Evolutionary conservation across 2,113 vertebrate species (phyloP).

Genomic region (Thalassoma bifasciatum): DNA sequence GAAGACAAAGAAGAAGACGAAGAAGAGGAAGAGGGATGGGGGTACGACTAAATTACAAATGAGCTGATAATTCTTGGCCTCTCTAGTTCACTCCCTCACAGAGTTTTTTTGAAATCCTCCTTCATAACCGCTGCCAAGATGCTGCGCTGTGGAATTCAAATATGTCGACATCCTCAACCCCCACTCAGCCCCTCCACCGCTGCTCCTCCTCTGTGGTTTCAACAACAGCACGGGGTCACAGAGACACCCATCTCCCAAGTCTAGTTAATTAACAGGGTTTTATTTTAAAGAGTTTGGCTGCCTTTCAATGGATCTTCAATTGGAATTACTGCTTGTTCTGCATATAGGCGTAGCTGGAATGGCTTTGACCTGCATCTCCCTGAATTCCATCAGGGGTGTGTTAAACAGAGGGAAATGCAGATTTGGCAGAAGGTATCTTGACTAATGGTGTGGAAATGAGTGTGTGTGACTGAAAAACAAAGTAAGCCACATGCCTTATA

Average conservation of each 20-base stretch:
- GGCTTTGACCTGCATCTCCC: slow-evolving; percentile 57
- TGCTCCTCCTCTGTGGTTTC: slow-evolving; percentile 38
- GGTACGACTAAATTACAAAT: slow-evolving; percentile 72
- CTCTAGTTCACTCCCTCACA: slow-evolving; percentile 52
- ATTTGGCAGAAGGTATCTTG: slow-evolving; percentile 62
- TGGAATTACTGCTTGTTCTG: slow-evolving; percentile 50
- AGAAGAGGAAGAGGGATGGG: slow-evolving; percentile 11
- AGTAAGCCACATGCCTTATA: slow-evolving; percentile 46
- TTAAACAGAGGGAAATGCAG: slow-evolving; percentile 50
- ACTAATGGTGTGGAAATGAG: slow-evolving; percentile 63
- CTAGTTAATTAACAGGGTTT: slow-evolving; percentile 69
- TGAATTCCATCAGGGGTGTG: slow-evolving; percentile 54
- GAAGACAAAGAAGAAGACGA: no score
- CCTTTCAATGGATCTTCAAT: slow-evolving; percentile 60
- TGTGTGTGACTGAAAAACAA: slow-evolving; percentile 50
- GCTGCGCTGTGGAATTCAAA: slow-evolving; percentile 62
- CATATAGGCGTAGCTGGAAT: slow-evolving; percentile 38
- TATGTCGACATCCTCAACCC: slow-evolving; percentile 62
- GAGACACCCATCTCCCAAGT: slow-evolving; percentile 47
- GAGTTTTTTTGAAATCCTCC: slow-evolving; percentile 47
- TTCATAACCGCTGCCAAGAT: slow-evolving; percentile 59
- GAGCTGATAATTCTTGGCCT: slow-evolving; percentile 66
- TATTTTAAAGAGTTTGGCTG: slow-evolving; percentile 62
- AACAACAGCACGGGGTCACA: slow-evolving; percentile 48
- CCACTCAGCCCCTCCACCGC: slow-evolving; percentile 3